A percentile compares a stretch with the other conserved stretches of the same genome.
Conservation (phyloP, 2,113 vertebrate genomes). For the Bufo bufo region DNA sequence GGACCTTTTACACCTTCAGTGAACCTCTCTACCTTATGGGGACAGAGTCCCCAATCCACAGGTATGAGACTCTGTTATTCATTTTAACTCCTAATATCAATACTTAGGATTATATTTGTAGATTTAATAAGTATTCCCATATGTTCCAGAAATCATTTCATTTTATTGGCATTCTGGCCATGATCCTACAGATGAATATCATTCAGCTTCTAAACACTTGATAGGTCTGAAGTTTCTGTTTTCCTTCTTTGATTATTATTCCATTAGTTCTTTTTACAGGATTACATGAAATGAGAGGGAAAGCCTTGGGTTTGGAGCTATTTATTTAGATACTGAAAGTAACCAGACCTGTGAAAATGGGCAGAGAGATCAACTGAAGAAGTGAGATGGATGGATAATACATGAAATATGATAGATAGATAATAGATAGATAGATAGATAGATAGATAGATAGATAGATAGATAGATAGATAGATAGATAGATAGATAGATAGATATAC, state of each 20-base stretch:
- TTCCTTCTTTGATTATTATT: conserved; percentile 36
- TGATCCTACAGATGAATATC: conserved; percentile 73
- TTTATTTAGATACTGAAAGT: conserved; percentile 36
- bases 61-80: conserved; percentile 66
- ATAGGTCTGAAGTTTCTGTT: conserved; percentile 71
- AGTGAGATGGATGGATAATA: neutral
- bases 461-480: neutral
- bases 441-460: neutral
- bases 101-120: conserved; percentile 65
- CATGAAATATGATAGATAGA: neutral
- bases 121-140: conserved; percentile 71
- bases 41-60: conserved; percentile 63
- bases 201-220: conserved; percentile 75
- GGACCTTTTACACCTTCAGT: conserved; percentile 59
- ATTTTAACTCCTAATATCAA: conserved; percentile 67
- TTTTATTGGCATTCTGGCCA: conserved; percentile 75
- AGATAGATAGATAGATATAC: too few relatives aligned
- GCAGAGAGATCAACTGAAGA: neutral
- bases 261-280: conserved; percentile 62
- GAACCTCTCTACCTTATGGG: conserved; percentile 58
- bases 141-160: conserved; percentile 76
- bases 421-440: neutral
- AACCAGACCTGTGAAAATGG: neutral
- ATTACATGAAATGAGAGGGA: conserved; percentile 49
- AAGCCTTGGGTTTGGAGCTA: conserved; percentile 50